These are phyloP conservation scores for Patella pellucida DNA, from an alignment of 2,888 invertebrate species.

Conservation along the genomic window DNA sequence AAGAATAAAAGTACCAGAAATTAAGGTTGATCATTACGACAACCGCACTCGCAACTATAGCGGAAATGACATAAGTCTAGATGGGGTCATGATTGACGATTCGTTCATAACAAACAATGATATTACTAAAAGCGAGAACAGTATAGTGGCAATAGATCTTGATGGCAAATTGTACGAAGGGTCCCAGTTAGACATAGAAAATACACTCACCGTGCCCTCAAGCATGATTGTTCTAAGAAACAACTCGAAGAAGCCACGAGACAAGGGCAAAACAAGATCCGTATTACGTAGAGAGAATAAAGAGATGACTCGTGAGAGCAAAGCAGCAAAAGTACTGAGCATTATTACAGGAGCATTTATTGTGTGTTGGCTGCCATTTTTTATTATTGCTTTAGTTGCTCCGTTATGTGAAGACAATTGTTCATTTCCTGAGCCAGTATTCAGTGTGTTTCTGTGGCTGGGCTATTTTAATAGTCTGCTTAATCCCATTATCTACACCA, in stretches of 20 bases:
- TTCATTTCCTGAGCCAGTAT: slow-evolving; percentile 65
- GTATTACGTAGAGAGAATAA: slow-evolving; percentile 61
- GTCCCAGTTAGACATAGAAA: too few relatives aligned
- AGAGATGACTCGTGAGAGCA: slow-evolving; percentile 69
- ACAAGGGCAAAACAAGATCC: slow-evolving; percentile 44
- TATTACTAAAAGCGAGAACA: slow-evolving; percentile 39
- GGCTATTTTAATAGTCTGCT: slow-evolving; percentile 93
- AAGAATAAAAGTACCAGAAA: too few relatives aligned
- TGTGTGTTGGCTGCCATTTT: slow-evolving; percentile 95
- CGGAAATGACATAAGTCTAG: slow-evolving; percentile 59
- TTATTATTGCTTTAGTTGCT: slow-evolving; percentile 87
- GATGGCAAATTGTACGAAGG: too few relatives aligned
- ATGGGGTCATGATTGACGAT: slow-evolving; percentile 56
- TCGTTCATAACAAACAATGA: slow-evolving; percentile 52
- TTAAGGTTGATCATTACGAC: slow-evolving; percentile 21
- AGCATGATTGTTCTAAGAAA: too few relatives aligned
- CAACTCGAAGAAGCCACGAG: slow-evolving; percentile 31
- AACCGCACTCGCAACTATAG: slow-evolving; percentile 46
- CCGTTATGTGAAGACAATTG: slow-evolving; percentile 80
- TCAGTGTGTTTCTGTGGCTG: slow-evolving; percentile 80
- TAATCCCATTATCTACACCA: slow-evolving; percentile 94
- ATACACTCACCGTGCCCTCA: too few relatives aligned
- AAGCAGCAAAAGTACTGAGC: slow-evolving; percentile 69
- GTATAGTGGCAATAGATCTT: slow-evolving; percentile 15
- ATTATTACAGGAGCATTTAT: slow-evolving; percentile 92